Conservation (phyloP, 1,140 invertebrate genomes). For the Oncopeltus fasciatus region DNA sequence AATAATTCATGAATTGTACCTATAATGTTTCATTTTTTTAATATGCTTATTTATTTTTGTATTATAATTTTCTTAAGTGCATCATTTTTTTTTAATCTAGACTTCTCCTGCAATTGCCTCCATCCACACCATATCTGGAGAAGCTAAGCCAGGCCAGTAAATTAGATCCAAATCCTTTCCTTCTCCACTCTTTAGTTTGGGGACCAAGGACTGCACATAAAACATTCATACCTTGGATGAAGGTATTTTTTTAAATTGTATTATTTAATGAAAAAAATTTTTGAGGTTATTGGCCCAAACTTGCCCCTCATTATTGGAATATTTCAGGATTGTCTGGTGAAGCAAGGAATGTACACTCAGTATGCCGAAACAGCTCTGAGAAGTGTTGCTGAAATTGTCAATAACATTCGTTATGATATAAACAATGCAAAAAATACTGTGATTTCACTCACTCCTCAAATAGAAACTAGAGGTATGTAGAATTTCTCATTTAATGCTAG, state of each 20-base stretch:
- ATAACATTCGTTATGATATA: slow-evolving; percentile 51
- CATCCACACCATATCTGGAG: slow-evolving; percentile 74
- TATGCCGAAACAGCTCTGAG: slow-evolving; percentile 63
- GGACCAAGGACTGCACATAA: slow-evolving; percentile 53
- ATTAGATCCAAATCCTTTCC: slow-evolving; percentile 34
- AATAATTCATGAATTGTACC: too few relatives aligned
- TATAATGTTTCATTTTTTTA: too few relatives aligned
- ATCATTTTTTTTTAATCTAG: slow-evolving; percentile 30
- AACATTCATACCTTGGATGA: slow-evolving; percentile 56
- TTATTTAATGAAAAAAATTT: too few relatives aligned
- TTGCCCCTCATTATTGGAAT: too few relatives aligned
- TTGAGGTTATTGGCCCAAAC: too few relatives aligned
- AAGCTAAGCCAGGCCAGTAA: slow-evolving; percentile 46
- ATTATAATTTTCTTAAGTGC: too few relatives aligned
- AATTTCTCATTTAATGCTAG: too few relatives aligned
- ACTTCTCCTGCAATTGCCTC: slow-evolving; percentile 64
- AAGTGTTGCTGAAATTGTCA: slow-evolving; percentile 47
- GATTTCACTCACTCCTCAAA: slow-evolving; percentile 41
- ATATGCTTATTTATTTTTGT: too few relatives aligned
- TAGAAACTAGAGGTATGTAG: slow-evolving; percentile 25
- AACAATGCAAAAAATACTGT: slow-evolving; percentile 54
- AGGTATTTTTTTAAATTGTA: slow-evolving; percentile 28
- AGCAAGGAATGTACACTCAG: slow-evolving; percentile 74
- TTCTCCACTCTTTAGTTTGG: slow-evolving; percentile 62
- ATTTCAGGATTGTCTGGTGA: slow-evolving; percentile 75